Base-by-base conservation (phyloP, 2,888 invertebrate genomes). In the Erpobdella octoculata region DNA sequence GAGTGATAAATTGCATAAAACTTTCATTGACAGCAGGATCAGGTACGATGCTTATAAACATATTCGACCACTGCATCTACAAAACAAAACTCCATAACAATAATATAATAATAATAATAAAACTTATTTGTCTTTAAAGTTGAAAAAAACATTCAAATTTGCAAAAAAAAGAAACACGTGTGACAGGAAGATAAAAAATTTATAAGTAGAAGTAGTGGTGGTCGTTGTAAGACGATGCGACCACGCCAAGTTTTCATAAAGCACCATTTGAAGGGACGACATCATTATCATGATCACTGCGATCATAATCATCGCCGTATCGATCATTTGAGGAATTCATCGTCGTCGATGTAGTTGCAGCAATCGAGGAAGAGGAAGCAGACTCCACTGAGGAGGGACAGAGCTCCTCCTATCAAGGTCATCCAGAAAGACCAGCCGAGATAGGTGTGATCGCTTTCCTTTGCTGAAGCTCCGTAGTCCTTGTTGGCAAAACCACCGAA, bases 281-380 rank as follows among this genome's bases (percentile, higher is more conserved):
- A 59, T 41, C n/a, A 41, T 41, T 41, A 41, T 6, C 62, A 25
- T 25, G n/a, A 62, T 25, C n/a, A n/a, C n/a, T n/a, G n/a, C n/a
- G n/a, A n/a, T n/a, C n/a, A n/a, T 38, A 37, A 41, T 28, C 67
- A 18, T 18, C 48, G 31, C 37, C 41, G 46, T 46, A 18, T 2
- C 15, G 31, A 58, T 69, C 46, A 69, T 33, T 69, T 69, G 25
- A 69, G 58, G 33, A 69, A 69, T 28, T 72, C 72, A 12, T 72
- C 72, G 36, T 72, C 72, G 61, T 72, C 72, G 28, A 66, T 66
- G 69, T 72, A 68, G 41, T 61, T 66, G 72, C 69, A 69, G 70
- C 70, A 70, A 35, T 72, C 72, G 37, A 72, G 38, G 72, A 72
- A 72, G 72, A 72, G 72, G 69, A 72, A 72, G 69, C 38, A 67